Evolutionary conservation across 2,113 vertebrate genomes (phyloP).

Genomic region (Eulemur rufifrons): DNA sequence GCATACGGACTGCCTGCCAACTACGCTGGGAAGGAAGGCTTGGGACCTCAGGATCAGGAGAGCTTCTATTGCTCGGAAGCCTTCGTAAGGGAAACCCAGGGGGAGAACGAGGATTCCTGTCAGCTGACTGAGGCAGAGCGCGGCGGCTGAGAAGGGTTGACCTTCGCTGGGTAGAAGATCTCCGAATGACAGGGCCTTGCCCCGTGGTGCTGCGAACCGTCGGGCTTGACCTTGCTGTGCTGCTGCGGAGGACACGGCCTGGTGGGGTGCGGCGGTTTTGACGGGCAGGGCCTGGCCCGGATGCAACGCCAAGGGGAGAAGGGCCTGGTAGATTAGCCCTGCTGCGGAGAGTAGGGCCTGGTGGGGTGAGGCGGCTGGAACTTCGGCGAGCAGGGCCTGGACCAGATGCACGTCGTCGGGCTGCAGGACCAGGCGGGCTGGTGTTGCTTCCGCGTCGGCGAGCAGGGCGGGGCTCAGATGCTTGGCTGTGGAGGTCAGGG

Average conservation of each 20-base stretch:
- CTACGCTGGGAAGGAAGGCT: not conserved
- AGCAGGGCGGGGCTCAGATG: not conserved
- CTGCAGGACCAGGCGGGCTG: not conserved
- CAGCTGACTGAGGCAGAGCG: not conserved
- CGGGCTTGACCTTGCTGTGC: not conserved
- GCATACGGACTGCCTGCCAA: conserved; percentile 59
- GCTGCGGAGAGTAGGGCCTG: no score
- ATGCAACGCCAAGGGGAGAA: not conserved
- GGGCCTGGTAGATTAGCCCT: not conserved
- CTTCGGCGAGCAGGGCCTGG: not conserved
- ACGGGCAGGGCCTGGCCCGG: not conserved
- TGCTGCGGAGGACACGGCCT: not conserved
- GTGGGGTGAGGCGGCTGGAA: not conserved
- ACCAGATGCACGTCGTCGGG: no score
- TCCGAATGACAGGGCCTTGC: not conserved
- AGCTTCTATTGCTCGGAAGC: not conserved
- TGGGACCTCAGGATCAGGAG: not conserved
- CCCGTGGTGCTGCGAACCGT: not conserved
- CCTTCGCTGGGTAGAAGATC: not conserved
- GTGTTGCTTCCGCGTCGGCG: not conserved
- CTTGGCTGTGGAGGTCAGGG: not conserved
- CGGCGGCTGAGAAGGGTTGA: not conserved
- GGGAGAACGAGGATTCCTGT: not conserved
- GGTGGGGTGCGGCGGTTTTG: not conserved
- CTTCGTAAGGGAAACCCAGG: not conserved